Base-by-base conservation (phyloP, 1,140 invertebrate genomes). In the Hypothenemus hampei region DNA sequence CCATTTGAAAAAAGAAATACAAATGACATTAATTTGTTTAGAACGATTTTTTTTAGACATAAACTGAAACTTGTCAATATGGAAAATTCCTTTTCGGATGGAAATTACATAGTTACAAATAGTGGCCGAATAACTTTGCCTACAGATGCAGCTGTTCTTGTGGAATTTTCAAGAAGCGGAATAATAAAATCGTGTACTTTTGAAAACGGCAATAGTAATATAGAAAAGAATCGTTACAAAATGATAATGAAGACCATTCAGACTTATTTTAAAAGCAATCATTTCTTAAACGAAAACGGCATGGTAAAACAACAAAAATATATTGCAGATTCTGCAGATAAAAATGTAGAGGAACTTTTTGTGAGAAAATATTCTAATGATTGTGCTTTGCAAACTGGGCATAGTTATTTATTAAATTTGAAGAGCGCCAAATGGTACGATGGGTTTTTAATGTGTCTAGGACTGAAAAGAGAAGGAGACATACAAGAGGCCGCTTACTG, bases 391-490 rank as follows among this genome's bases (percentile, higher is more conserved):
- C 41, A 44, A 44, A 11, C 26, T 22, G 21, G 10, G 4, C 22
- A 22, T 13, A n/a, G 10, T 4, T n/a, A 44, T 24, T 24, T 20
- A 10, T 26, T 7, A 11, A 44, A 24, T 44, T 4, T 40, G 37
- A 44, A 24, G 13, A 7, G 5, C 4, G 4, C 41, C 20, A 22
- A 18, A 26, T 44, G 41, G 41, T 44, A 44, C 41, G 23, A 44
- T 15, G 23, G 11, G 5, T 44, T 44, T 24, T 24, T 44, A 22
- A 24, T 44, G 11, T 44, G 41, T 13, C 13, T 44, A 4, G 41
- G 41, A 13, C 6, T 44, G 7, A 44, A 44, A 24, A 26, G 3
- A n/a, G 21, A 11, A 3, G 41, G 26, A 15, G 16, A 26, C 11
- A 3, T 44, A 26, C 15, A 24, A 11, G 21, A 23, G 3, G 11